A percentile compares a stretch with the other conserved stretches of the same genome.
Conservation (phyloP, 2,113 vertebrate species). For the Lutjanus erythropterus region DNA sequence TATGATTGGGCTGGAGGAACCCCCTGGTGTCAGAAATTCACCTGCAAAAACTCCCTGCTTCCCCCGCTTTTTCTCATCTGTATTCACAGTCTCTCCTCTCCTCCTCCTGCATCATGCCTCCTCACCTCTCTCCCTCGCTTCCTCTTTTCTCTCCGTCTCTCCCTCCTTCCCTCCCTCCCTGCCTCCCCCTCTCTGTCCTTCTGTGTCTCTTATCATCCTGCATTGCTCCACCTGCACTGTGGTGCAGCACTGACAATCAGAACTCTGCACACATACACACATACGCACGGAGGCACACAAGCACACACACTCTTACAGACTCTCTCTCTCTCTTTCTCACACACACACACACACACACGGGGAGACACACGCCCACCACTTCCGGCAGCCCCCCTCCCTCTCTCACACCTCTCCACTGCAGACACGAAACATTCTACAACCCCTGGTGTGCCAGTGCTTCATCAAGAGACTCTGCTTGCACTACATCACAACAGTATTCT, state of each 20-base stretch:
- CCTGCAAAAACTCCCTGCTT: constrained; percentile 73
- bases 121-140: constrained; percentile 59
- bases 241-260: constrained; percentile 79
- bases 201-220: constrained; percentile 74
- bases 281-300: constrained; percentile 24
- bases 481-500: constrained; percentile 48
- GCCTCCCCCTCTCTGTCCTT: constrained; percentile 62
- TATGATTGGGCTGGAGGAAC: constrained; percentile 77
- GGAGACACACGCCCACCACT: constrained; percentile 82
- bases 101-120: constrained; percentile 71
- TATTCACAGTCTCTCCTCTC: constrained; percentile 76
- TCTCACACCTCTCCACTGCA: constrained; percentile 75
- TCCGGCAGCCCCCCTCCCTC: constrained; percentile 69
- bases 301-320: constrained; percentile 13
- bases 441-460: constrained; percentile 72
- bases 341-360: constrained; percentile 56
- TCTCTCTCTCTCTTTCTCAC: neutral
- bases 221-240: constrained; percentile 81
- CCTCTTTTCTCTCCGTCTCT: constrained; percentile 16
- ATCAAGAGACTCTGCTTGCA: constrained; percentile 49
- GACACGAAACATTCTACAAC: constrained; percentile 79
- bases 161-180: constrained; percentile 41
- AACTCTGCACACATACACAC: constrained; percentile 69
- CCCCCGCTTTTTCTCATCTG: constrained; percentile 79
- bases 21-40: constrained; percentile 78